These are phyloP conservation scores for Oreochromis spilurus DNA, from an alignment of 2,113 vertebrate genomes.

Conservation along the genomic window DNA sequence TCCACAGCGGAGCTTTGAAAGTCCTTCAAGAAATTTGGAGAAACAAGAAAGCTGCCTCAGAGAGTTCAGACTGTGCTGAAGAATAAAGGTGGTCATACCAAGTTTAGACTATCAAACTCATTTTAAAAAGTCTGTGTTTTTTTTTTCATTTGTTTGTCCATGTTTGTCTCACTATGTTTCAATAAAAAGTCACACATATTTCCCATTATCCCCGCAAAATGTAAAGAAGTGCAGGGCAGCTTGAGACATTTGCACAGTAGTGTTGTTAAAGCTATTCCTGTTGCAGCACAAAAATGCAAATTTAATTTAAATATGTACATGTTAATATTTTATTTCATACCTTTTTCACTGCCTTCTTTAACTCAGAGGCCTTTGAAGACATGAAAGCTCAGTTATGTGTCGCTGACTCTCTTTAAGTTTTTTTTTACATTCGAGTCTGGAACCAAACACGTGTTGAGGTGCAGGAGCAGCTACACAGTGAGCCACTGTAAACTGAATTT, in stretches of 20 bases:
- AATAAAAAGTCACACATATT: not conserved
- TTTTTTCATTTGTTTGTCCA: fast-evolving
- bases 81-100: too few relatives aligned
- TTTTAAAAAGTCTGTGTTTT: not conserved
- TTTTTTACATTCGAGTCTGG: not conserved
- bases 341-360: not conserved
- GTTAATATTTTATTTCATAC: not conserved
- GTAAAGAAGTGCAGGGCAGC: fast-evolving
- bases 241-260: not conserved
- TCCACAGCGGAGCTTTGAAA: not conserved
- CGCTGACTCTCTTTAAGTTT: fast-evolving
- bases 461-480: not conserved
- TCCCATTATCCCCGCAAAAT: not conserved
- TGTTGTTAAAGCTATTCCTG: not conserved
- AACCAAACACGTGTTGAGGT: not conserved
- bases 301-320: not conserved
- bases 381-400: not conserved
- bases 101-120: not conserved
- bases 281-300: not conserved
- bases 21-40: not conserved
- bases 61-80: not conserved
- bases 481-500: not conserved
- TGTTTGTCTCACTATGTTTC: not conserved
- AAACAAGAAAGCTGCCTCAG: not conserved
- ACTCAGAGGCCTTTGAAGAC: fast-evolving